phyloP scores from a whole-genome alignment of 92 coral and sea anemone genomes.

The Phenganax subtilis region DNA sequence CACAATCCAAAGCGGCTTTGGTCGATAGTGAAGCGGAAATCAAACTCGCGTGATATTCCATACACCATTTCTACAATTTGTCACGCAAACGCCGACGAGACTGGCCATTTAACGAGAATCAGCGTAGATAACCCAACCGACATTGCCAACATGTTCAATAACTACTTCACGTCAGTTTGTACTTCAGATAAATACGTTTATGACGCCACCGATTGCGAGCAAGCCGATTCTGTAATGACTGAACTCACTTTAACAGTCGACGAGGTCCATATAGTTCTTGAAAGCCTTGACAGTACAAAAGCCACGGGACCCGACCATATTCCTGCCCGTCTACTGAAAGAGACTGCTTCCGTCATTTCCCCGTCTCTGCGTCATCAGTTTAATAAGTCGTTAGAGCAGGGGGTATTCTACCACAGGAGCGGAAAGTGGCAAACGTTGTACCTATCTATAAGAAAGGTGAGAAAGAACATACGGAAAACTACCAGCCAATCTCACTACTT shows the following conservation, averaged over 20 bases:
- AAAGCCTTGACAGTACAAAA: not conserved
- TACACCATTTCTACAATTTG: not conserved
- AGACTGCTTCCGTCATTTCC: constrained; percentile 13
- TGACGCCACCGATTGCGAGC: not conserved
- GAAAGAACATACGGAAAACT: not conserved
- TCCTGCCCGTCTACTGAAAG: constrained; percentile 12
- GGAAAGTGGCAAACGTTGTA: constrained; percentile 6
- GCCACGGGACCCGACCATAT: not conserved
- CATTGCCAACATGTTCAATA: no score
- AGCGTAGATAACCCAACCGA: not conserved
- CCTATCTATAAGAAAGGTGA: constrained; percentile 13
- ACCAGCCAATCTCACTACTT: not conserved
- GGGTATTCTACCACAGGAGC: not conserved
- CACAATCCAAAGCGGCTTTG: not conserved
- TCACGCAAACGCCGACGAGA: not conserved
- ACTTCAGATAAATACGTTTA: not conserved
- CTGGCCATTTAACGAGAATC: not conserved
- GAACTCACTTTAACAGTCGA: not conserved
- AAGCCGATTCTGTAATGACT: not conserved
- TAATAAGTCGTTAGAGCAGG: not conserved
- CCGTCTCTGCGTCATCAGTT: not conserved
- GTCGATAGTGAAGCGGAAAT: not conserved
- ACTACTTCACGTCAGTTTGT: no score
- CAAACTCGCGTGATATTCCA: not conserved
- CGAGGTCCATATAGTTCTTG: not conserved